Evolutionary conservation across 2,888 invertebrate genomes (phyloP), one percentile per base, ranked within the genome.

Genomic region (Machimus rusticus): DNA sequence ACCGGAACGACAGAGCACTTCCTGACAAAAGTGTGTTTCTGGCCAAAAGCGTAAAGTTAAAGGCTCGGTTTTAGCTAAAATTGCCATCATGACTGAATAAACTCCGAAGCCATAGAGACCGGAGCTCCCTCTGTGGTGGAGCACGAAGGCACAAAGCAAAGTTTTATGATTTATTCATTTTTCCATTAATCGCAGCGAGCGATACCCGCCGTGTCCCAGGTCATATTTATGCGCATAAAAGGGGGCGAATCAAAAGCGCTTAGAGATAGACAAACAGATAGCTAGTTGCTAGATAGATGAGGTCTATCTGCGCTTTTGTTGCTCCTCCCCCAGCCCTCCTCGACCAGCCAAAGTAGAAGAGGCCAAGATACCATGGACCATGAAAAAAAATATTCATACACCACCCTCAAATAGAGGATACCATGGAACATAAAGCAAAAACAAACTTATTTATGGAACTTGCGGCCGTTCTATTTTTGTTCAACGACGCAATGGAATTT

Each of bases 141-240:
- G 51, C 31, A 46, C 4, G 43, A 46, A 28, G 28, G 39, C 81
- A 86, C 66, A 86, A 86, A 88, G 81, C 88, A 84, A 82, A 88
- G 86, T 81, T 57, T 81, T 78, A 88, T 88, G 87, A 88, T 86
- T 88, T 88, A 88, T 88, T 88, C 86, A 88, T 88, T 86, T 87
- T 88, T 88, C 66, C 86, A 88, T 88, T 88, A 88, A 87, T 87
- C 74, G 88, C 28, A 79, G 46, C 14, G 5, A 79, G 31, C 79
- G 79, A 79, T 79, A 51, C 66, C 66, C 66, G 23, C 66, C 66
- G 66, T 66, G 66, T 66, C 66, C 66, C 66, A 66, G 66, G 66
- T 66, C 66, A 66, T 66, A 66, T 66, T 66, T 66, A 66, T 66
- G 66, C 66, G 66, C 66, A 66, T 66, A 66, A 66, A 66, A 28